Evolutionary conservation across 2,113 vertebrate genomes (phyloP).

Genomic region (Myodes glareolus): DNA sequence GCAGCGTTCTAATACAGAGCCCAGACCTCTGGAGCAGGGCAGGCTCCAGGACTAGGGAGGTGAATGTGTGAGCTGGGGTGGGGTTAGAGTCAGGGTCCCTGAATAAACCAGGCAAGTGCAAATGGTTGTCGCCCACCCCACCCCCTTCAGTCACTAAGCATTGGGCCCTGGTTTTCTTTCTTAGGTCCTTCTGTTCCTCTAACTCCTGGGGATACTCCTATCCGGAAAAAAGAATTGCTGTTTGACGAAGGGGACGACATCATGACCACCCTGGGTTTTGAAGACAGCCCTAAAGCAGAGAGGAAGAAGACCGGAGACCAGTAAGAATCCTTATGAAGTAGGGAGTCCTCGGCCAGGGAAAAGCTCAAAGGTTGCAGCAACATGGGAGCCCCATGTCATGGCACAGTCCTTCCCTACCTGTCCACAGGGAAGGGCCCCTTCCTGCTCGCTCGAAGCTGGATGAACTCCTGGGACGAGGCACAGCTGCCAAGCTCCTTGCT

Average conservation of each 20-base stretch:
- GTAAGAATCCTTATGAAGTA: constrained; percentile 72
- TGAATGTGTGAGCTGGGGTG: background rate
- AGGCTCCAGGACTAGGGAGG: background rate
- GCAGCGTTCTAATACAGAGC: background rate
- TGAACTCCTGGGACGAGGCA: constrained; percentile 90
- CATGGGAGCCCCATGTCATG: accelerated
- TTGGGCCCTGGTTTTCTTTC: background rate
- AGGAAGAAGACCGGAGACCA: constrained; percentile 59
- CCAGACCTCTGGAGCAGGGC: background rate
- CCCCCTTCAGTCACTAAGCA: background rate
- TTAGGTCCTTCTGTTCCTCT: constrained; percentile 56
- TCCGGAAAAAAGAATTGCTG: constrained; percentile 78
- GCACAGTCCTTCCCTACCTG: accelerated
- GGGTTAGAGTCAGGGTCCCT: accelerated
- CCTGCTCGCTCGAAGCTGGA: constrained; percentile 90
- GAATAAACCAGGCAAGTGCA: background rate
- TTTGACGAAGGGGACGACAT: constrained; percentile 91
- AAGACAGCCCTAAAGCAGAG: constrained; percentile 79
- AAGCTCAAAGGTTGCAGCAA: background rate
- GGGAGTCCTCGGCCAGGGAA: background rate
- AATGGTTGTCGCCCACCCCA: accelerated
- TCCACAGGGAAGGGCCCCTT: constrained; percentile 82
- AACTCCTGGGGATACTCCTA: constrained; percentile 59
- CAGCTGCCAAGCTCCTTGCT: constrained; percentile 84
- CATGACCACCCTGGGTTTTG: constrained; percentile 90